Base-by-base conservation (phyloP, 2,797 vertebrate genomes). In the Sebastes diploproa region DNA sequence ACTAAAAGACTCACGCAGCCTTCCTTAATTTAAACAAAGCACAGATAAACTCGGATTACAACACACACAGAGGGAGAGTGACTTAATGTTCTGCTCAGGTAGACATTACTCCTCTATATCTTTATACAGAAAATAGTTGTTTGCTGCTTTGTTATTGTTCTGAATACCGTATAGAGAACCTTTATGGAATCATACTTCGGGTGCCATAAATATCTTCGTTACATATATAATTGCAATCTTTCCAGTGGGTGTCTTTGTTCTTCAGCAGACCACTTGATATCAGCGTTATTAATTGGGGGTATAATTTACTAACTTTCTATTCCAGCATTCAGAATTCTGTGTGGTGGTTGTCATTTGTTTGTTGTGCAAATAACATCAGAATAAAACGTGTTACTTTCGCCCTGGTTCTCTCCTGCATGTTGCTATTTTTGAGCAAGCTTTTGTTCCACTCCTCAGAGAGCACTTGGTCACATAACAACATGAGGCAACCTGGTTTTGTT, bases 371-470 rank as follows among this genome's bases (percentile, higher is more conserved):
- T 65, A 2, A 38, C 36, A 56, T 58, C 27, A 60, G 54, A 72
- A 76, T 58, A 34, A 32, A 52, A 60, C 4, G 36, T 32, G 13
- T 23, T 29, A 20, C 60, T 30, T 71, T 68, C 3, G 22, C 64
- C 22, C 32, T 13, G 27, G 27, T 77, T 55, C 34, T 71, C 55
- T 14, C 34, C 30, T 52, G n/a, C 25, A 66, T 55, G 66, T 34
- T 38, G 22, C 52, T 72, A 56, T 82, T 85, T 77, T 62, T 73
- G 71, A 78, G 46, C 61, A 16, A 62, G 34, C 46, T 42, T 83
- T 78, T 74, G 4, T 22, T 79, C 38, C 22, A 23, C 58, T 77
- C 42, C 14, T 77, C 6, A 16, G 72, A 69, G 12, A 65, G 23
- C 27, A 77, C 30, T 72, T 54, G 12, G 54, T 34, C 64, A 74